Evolutionary conservation across 2,888 invertebrate species (phyloP).

Genomic region (Chromoteleia sp.): DNA sequence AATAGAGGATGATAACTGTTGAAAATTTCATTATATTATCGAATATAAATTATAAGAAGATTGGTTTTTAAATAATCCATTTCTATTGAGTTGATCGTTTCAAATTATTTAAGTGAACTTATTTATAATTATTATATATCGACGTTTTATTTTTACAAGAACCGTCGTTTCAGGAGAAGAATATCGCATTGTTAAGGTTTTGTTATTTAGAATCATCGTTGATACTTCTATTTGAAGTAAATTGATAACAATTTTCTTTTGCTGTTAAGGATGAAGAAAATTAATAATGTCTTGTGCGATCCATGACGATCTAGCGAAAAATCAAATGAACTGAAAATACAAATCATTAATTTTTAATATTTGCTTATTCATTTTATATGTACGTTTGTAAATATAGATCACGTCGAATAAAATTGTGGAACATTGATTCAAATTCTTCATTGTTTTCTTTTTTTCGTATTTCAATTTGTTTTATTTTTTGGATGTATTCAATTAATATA

Average conservation of each 20-base stretch:
- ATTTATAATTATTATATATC: background rate
- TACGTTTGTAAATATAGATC: conserved; percentile 49
- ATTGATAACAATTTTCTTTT: no score
- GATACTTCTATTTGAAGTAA: background rate
- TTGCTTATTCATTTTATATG: conserved; percentile 41
- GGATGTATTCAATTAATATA: background rate
- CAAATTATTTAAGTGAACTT: background rate
- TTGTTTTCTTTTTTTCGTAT: background rate
- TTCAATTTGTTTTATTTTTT: conserved; percentile 1
- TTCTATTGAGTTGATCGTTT: background rate
- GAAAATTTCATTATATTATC: background rate
- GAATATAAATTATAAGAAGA: background rate
- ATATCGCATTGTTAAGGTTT: background rate
- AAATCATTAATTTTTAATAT: conserved; percentile 23
- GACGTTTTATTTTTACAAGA: background rate
- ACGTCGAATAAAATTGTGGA: conserved; percentile 36
- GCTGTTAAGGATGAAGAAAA: background rate
- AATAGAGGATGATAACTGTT: conserved; percentile 2
- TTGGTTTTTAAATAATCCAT: background rate
- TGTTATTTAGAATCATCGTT: conserved; percentile 1
- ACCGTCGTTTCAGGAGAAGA: background rate
- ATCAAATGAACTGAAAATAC: conserved; percentile 22
- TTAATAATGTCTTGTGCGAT: background rate
- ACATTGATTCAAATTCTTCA: background rate
- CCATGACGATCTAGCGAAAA: conserved; percentile 29